Evolutionary conservation across 2,888 invertebrate species (phyloP), one percentile per base, ranked within the genome.

Genomic region (Vesta saturnalis): DNA sequence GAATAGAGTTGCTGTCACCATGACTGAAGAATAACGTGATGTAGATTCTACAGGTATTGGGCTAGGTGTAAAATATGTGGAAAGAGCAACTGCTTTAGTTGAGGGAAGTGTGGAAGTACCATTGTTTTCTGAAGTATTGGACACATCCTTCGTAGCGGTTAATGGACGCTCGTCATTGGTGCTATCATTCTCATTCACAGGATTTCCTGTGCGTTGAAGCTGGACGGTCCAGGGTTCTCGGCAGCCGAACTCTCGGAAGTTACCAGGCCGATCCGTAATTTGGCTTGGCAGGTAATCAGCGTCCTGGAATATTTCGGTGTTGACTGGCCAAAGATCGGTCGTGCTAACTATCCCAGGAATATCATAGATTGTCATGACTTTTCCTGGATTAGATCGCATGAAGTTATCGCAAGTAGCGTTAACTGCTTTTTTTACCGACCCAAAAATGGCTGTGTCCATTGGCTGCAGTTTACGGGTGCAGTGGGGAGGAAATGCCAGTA

Each of bases 381-480:
- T 72, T 4, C 64, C 74, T 35, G 76, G 56, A 70, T 76, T 70
- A 12, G 64, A 60, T 1, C 70, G 68, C 72, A 81, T 76, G 80
- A 80, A 82, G 14, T 71, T 70, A 55, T 79, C 78, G 62, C 73
- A 73, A 39, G 78, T 73, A 18, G 73, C 68, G n/a, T n/a, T n/a
- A 52, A 77, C 64, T n/a, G n/a, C n/a, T n/a, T n/a, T n/a, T n/a
- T n/a, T n/a, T n/a, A n/a, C n/a, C n/a, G n/a, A n/a, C n/a, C n/a
- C n/a, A n/a, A n/a, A n/a, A 56, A 80, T 74, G 18, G 75, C 71
- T 21, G 76, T 63, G 70, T 82, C 79, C n/a, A 79, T 56, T 23
- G 80, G 81, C 65, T 82, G 81, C 22, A 82, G 63, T 77, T n/a
- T 79, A 62, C 82, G 81, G 10, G 80, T 23, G 23, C 23, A 23